Percentiles rank a stretch among this genome's conserved stretches.
Conservation (phyloP, 2,113 vertebrate genomes). For the Semnornis frantzii region DNA sequence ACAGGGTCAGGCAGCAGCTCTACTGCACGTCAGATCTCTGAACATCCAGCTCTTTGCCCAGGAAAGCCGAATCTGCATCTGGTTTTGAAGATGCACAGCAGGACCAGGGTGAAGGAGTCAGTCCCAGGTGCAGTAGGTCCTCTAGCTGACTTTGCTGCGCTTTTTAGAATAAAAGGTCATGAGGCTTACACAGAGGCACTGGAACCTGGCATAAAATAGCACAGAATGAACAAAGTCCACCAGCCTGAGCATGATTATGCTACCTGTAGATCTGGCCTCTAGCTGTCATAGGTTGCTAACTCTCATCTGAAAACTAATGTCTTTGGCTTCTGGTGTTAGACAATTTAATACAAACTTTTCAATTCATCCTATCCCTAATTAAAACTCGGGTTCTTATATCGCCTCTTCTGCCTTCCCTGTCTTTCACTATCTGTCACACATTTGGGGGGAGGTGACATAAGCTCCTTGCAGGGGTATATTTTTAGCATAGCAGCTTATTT, state of each 20-base stretch:
- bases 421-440: neutral
- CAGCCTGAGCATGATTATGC: neutral
- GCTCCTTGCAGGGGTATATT: constrained; percentile 16
- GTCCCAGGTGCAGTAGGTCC: neutral
- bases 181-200: neutral
- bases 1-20: neutral
- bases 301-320: neutral
- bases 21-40: neutral
- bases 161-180: neutral
- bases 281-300: neutral
- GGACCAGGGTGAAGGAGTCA: neutral
- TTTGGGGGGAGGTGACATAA: constrained; percentile 36
- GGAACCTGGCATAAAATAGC: neutral
- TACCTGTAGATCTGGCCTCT: neutral
- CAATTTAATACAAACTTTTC: neutral
- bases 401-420: neutral
- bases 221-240: neutral
- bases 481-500: constrained; percentile 63
- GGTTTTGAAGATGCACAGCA: neutral
- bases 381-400: neutral
- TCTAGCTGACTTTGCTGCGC: neutral
- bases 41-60: neutral
- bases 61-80: neutral
- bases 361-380: neutral
- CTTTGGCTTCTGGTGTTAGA: neutral